Conservation (phyloP, 37 sponge, comb jelly and placozoan genomes). For the Spongia lamella region DNA sequence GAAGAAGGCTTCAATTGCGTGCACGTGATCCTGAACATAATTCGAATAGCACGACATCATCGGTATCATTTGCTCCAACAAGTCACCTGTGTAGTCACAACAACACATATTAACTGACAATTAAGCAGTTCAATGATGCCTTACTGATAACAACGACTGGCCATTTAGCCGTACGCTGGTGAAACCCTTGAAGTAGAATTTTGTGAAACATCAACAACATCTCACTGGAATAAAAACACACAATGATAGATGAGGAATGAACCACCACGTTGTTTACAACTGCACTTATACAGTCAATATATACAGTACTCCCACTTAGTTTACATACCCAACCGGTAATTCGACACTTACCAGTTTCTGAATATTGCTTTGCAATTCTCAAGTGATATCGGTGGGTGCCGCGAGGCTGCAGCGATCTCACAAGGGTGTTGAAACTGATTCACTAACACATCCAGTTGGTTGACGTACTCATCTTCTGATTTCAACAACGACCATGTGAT, state of each 20-base stretch:
- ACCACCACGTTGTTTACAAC: no score
- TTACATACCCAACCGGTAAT: no score
- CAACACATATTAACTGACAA: neutral
- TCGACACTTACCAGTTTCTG: slow-evolving; percentile 46
- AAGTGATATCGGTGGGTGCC: slow-evolving; percentile 55
- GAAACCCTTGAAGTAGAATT: slow-evolving; percentile 63
- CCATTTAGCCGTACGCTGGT: slow-evolving; percentile 61
- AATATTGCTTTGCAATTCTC: slow-evolving; percentile 59
- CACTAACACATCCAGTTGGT: slow-evolving; percentile 35
- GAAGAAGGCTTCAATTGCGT: slow-evolving; percentile 37
- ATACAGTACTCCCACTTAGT: no score
- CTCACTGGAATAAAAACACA: slow-evolving; percentile 43
- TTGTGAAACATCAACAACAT: slow-evolving; percentile 64
- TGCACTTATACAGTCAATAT: no score
- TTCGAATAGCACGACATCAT: slow-evolving; percentile 56
- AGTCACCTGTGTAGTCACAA: slow-evolving; percentile 18
- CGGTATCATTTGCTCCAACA: slow-evolving; percentile 54
- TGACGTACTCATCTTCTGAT: slow-evolving; percentile 66
- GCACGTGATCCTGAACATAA: slow-evolving; percentile 43
- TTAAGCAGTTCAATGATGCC: neutral
- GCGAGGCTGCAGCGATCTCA: slow-evolving; percentile 59
- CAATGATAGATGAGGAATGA: no score
- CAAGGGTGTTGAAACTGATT: slow-evolving; percentile 61
- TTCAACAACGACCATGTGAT: slow-evolving; percentile 62
- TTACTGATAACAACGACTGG: slow-evolving; percentile 71